These are phyloP conservation scores for Phaedon cochleariae DNA, from an alignment of 2,888 invertebrate genomes.

Conservation along the genomic window DNA sequence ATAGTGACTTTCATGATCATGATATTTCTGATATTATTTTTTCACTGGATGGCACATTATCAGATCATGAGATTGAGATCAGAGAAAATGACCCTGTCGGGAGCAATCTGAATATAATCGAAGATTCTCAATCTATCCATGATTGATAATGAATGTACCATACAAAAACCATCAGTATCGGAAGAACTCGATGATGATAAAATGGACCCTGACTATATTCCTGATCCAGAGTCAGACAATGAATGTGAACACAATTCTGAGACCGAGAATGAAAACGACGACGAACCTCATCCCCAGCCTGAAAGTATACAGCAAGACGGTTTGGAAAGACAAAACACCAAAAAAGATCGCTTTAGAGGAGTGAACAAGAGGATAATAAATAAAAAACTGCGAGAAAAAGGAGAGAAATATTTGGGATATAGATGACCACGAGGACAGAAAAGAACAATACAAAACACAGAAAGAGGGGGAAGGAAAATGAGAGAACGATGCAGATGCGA, in stretches of 20 bases:
- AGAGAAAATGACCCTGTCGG: neutral
- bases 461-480: neutral
- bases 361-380: neutral
- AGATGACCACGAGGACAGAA: neutral
- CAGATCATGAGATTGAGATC: neutral
- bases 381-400: constrained; percentile 5
- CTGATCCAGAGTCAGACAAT: neutral
- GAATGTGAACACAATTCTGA: neutral
- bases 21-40: neutral
- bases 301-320: neutral
- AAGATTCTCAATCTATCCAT: neutral
- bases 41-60: neutral
- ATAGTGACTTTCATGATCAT: neutral
- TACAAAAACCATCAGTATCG: neutral
- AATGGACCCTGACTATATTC: neutral
- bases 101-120: too few species aligned
- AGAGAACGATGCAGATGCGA: neutral
- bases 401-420: constrained; percentile 5
- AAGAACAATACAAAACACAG: neutral
- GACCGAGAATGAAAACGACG: neutral
- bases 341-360: constrained; percentile 2
- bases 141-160: neutral
- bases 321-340: neutral
- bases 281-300: neutral
- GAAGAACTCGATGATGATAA: neutral